A percentile compares a stretch with the other conserved stretches of the same genome.
Evolutionary conservation across 2,888 invertebrate genomes (phyloP).

Genomic region (Hetaerina titia): DNA sequence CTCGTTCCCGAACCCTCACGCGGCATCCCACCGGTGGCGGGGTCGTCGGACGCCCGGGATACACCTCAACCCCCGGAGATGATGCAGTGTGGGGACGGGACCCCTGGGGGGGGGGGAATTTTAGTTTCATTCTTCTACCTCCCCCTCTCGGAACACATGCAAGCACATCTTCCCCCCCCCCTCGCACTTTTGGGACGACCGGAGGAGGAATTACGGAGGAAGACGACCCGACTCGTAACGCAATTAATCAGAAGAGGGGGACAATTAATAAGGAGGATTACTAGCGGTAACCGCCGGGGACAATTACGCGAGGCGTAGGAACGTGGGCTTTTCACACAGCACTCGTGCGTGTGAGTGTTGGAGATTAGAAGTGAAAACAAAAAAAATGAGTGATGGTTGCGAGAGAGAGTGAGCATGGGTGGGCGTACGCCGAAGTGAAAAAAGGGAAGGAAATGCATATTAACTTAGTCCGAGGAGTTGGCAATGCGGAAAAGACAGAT

Average conservation of each 20-base stretch:
- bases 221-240: conserved; percentile 1
- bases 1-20: neutral
- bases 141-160: neutral
- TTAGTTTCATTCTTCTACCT: neutral
- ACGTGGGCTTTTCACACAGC: neutral
- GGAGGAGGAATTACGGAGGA: neutral
- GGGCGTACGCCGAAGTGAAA: neutral
- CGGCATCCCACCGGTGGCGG: neutral
- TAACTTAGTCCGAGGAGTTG: neutral
- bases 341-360: neutral
- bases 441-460: neutral
- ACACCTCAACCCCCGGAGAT: too few species aligned
- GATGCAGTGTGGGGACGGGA: too few species aligned
- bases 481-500: neutral
- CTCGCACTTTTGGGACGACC: neutral
- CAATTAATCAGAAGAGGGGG: conserved; percentile 55
- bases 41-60: too few species aligned
- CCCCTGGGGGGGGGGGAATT: neutral
- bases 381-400: neutral
- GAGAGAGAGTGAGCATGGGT: neutral
- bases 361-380: neutral
- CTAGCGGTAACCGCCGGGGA: neutral
- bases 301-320: neutral
- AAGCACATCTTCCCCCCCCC: neutral
- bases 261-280: conserved; percentile 47